A percentile compares a stretch with the other conserved stretches of the same genome.
Conservation (phyloP, 2,888 invertebrate species). For the Brachypalpus laphriformis region DNA sequence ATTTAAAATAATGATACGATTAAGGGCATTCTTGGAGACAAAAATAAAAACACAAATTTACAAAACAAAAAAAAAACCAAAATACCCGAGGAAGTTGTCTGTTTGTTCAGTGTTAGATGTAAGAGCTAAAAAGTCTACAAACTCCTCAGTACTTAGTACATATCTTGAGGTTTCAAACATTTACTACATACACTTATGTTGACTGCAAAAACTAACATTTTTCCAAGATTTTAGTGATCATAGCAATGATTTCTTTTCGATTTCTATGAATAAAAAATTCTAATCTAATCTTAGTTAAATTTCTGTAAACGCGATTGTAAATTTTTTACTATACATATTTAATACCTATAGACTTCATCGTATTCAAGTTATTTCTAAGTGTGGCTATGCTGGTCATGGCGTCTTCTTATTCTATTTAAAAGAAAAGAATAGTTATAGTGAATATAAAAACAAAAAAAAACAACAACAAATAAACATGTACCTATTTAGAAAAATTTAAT, state of each 20-base stretch:
- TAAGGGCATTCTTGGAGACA: constrained; percentile 23
- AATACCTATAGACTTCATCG: constrained; percentile 66
- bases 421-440: constrained; percentile 54
- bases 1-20: background rate
- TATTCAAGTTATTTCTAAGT: constrained; percentile 65
- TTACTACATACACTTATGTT: constrained; percentile 34
- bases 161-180: constrained; percentile 71
- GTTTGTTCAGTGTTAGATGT: constrained; percentile 52
- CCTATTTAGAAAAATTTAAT: constrained; percentile 73
- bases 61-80: background rate
- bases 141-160: constrained; percentile 62
- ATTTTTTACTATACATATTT: constrained; percentile 70
- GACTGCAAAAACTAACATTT: constrained; percentile 43
- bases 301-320: constrained; percentile 57
- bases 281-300: constrained; percentile 55
- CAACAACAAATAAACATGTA: constrained; percentile 59
- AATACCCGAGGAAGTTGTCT: constrained; percentile 17
- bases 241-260: constrained; percentile 20
- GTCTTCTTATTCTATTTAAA: constrained; percentile 65
- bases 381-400: constrained; percentile 75
- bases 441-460: constrained; percentile 42
- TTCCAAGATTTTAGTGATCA: constrained; percentile 37
- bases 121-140: constrained; percentile 35
- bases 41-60: background rate
- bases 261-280: constrained; percentile 24